Base-by-base conservation (phyloP, 2,113 vertebrate genomes). In the Nycticebus coucang region DNA sequence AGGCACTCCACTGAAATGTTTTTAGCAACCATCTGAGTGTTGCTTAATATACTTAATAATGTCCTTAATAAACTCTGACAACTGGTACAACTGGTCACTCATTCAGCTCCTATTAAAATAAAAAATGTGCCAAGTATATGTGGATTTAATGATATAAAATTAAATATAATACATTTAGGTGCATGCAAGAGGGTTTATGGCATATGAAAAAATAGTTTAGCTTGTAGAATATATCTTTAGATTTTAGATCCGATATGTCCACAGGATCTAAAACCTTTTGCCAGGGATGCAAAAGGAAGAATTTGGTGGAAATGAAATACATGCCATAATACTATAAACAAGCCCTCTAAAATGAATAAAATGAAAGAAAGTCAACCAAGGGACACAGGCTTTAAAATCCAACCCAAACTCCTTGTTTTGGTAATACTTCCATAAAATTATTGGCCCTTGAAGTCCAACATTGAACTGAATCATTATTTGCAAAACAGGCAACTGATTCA, bases 321-420 rank as follows among this genome's bases (percentile, higher is more conserved):
- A 88, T 41, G 75, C 91, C 72, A 88, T 37, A 28, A 83, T 71
- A 78, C 18, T 83, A 82, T 89, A 62, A 96, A 82, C 72, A 95
- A 94, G 86, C 35, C 41, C 28, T 94, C 59, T 71, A 53, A 92
- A 82, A 93, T 2, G 75, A 74, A 15, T 6, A 4, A 75, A 89
- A 80, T 53, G 30, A 97, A 81, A 62, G 35, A 89, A 89, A 94
- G 93, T 95, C 94, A 96, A 95, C 93, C 87, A 97, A 96, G 96
- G 95, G 91, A 71, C 84, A 95, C 0, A 85, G 75, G 62, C 13
- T 85, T 75, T 14, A 69, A 95, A 94, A 87, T 89, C 62, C 92
- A 95, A 96, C 77, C 55, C 91, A 97, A 97, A 50, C 33, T 95
- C 77, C 86, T 95, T 89, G 77, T 50, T 87, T 95, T 93, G 78